A percentile compares a stretch with the other conserved stretches of the same genome.
Conservation (phyloP, 2,888 invertebrate genomes). For the Folsomia manolachei region DNA sequence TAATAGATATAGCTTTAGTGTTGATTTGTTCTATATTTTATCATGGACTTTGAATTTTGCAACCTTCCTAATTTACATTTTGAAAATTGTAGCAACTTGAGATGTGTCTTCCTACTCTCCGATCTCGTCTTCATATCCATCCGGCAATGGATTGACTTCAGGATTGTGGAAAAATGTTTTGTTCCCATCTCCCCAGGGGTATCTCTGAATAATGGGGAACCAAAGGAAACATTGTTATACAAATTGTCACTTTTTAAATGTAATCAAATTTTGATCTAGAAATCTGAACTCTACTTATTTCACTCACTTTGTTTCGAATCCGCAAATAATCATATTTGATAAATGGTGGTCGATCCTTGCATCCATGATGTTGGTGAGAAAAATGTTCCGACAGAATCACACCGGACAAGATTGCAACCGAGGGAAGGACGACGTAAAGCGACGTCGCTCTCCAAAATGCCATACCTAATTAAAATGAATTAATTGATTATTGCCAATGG, state of each 20-base stretch:
- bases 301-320: conserved; percentile 15
- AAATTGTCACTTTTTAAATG: neutral
- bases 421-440: neutral
- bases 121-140: conserved; percentile 18
- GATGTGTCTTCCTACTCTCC: neutral
- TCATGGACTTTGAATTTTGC: neutral
- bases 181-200: conserved; percentile 17
- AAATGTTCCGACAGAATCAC: neutral
- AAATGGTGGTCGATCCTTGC: conserved; percentile 4
- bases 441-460: conserved; percentile 4
- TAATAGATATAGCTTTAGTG: too few species aligned
- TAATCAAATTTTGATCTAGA: too few species aligned
- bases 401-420: too few species aligned
- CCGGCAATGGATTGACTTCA: conserved; percentile 10
- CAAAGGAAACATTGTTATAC: neutral
- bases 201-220: neutral
- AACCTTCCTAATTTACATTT: neutral
- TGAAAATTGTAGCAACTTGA: neutral
- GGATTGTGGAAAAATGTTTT: conserved; percentile 18
- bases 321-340: conserved; percentile 16
- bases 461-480: neutral
- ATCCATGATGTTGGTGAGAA: neutral
- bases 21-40: too few species aligned
- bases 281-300: too few species aligned
- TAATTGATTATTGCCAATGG: too few species aligned